phyloP scores from a whole-genome alignment of 1,140 invertebrate species.

The Apis cerana region DNA sequence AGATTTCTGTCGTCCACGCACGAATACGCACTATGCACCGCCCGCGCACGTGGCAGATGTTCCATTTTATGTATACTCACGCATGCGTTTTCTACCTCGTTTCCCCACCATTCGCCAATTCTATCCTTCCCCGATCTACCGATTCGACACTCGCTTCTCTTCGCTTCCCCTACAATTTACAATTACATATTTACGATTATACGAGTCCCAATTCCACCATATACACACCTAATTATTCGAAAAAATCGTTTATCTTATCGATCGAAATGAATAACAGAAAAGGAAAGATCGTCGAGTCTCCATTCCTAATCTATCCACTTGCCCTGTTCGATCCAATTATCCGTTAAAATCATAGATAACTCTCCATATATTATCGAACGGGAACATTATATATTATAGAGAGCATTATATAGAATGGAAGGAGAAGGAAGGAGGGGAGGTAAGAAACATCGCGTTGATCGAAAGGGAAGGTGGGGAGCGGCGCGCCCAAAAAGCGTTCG shows the following conservation, averaged over 20 bases:
- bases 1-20: slow-evolving; percentile 65
- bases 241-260: not conserved
- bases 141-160: not conserved
- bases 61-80: slow-evolving; percentile 63
- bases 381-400: slow-evolving; percentile 35
- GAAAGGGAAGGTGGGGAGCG: not conserved
- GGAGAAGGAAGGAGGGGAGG: not conserved
- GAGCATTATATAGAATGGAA: not conserved
- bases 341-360: slow-evolving; percentile 43
- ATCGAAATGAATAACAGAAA: not conserved
- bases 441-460: not conserved
- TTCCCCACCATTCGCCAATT: slow-evolving; percentile 41
- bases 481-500: slow-evolving; percentile 23
- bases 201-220: too few species aligned
- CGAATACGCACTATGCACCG: slow-evolving; percentile 67
- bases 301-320: not conserved
- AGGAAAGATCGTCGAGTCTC: not conserved
- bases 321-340: slow-evolving; percentile 18
- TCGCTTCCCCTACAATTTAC: not conserved
- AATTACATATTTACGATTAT: not conserved
- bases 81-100: slow-evolving; percentile 63
- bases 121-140: slow-evolving; percentile 28
- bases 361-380: slow-evolving; percentile 26
- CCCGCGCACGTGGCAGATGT: slow-evolving; percentile 75
- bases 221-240: not conserved